These are phyloP conservation scores for Sturnus vulgaris DNA, from an alignment of 2,113 vertebrate species.

Conservation along the genomic window DNA sequence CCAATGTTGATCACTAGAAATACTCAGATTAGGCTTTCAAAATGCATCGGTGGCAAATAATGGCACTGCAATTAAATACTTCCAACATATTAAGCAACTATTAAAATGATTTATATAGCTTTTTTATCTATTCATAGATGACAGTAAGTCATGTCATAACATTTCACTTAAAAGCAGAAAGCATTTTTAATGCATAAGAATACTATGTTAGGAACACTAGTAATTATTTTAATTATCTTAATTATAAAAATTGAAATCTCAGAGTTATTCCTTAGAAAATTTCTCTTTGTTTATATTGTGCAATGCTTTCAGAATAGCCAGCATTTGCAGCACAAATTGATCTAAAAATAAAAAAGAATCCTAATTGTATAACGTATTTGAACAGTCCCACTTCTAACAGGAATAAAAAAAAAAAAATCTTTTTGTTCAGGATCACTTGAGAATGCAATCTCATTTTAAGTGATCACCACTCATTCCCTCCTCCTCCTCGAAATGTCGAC, in stretches of 20 bases:
- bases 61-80: conserved; percentile 43
- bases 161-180: neutral
- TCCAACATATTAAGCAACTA: conserved; percentile 43
- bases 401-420: too few relatives aligned
- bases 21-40: conserved; percentile 20
- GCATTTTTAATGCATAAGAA: neutral
- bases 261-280: neutral
- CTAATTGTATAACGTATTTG: neutral
- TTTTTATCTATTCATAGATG: conserved; percentile 20
- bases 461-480: neutral
- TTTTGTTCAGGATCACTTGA: neutral
- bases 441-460: neutral
- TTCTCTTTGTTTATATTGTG: neutral
- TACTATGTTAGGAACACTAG: neutral
- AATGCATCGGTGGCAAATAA: conserved; percentile 31
- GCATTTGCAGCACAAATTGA: neutral
- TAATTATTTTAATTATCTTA: neutral
- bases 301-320: neutral
- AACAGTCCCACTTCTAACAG: neutral
- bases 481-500: neutral
- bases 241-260: neutral
- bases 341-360: neutral
- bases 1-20: conserved; percentile 27
- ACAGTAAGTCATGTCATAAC: neutral
- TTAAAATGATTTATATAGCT: neutral